Evolutionary conservation across 2,797 vertebrate genomes (phyloP).

Genomic region (Neomorphus geoffroyi): DNA sequence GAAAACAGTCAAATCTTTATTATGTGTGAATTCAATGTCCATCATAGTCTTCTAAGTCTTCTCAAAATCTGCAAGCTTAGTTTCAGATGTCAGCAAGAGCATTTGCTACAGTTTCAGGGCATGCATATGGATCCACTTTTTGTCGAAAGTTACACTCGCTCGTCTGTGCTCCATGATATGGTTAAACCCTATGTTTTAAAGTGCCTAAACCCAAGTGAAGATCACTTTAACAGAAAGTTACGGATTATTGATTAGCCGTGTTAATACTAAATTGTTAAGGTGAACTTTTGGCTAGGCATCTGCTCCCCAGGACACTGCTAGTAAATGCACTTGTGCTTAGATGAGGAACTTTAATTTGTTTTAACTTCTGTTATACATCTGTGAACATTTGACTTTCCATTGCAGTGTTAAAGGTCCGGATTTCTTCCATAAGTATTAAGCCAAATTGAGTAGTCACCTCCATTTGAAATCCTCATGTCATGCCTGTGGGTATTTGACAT

Average conservation of each 20-base stretch:
- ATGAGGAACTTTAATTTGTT: neutral
- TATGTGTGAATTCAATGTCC: neutral
- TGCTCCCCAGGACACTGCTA: neutral
- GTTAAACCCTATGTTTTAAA: neutral
- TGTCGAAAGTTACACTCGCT: neutral
- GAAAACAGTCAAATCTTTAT: neutral
- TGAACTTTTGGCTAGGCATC: neutral
- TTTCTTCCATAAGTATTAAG: neutral
- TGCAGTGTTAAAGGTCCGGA: neutral
- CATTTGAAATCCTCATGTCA: neutral
- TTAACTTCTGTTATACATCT: neutral
- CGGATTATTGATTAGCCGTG: neutral
- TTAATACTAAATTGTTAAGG: neutral
- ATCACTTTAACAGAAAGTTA: neutral
- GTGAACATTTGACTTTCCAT: neutral
- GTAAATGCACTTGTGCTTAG: neutral
- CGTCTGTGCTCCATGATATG: rapidly evolving
- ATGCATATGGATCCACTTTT: neutral
- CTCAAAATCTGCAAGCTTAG: neutral
- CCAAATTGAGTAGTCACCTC: neutral
- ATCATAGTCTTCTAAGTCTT: neutral
- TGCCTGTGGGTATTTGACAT: neutral
- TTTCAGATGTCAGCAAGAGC: neutral
- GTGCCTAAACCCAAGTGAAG: neutral
- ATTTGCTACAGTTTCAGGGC: neutral